Percentiles rank a stretch among this genome's conserved stretches.
phyloP scores from a whole-genome alignment of 1,140 invertebrate genomes.

The Drosophila kohkoa region DNA sequence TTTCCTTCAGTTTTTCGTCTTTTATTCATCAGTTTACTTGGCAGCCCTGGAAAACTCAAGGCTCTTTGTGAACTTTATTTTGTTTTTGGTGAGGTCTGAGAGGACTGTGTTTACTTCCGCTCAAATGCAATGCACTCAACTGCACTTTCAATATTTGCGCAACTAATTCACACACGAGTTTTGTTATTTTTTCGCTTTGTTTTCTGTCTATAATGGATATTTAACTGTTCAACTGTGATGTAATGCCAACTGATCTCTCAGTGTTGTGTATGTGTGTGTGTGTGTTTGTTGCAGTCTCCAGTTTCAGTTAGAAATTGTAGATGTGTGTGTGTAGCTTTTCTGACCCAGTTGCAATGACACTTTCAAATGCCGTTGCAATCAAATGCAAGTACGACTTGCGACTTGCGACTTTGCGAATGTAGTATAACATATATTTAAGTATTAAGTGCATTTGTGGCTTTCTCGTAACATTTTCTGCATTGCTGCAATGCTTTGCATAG shows the following conservation, averaged over 20 bases:
- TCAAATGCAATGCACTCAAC: slow-evolving; percentile 49
- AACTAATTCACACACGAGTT: slow-evolving; percentile 66
- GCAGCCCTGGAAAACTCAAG: slow-evolving; percentile 8
- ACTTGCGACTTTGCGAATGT: background rate
- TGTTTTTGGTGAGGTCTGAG: background rate
- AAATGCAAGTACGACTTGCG: slow-evolving; percentile 51
- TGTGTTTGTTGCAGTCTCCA: slow-evolving; percentile 5
- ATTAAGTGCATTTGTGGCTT: slow-evolving; percentile 71
- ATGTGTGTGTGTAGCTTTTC: slow-evolving; percentile 1
- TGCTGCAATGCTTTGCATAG: slow-evolving; percentile 75
- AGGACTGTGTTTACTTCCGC: slow-evolving; percentile 49
- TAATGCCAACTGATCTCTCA: slow-evolving; percentile 29
- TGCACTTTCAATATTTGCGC: slow-evolving; percentile 69
- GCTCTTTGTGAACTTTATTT: slow-evolving; percentile 1
- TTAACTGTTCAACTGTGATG: slow-evolving; percentile 66
- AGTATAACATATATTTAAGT: slow-evolving; percentile 43
- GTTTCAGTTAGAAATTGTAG: slow-evolving; percentile 16
- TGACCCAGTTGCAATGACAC: slow-evolving; percentile 74
- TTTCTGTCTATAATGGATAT: slow-evolving; percentile 41
- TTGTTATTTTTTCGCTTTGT: slow-evolving; percentile 26
- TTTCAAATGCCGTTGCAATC: slow-evolving; percentile 68
- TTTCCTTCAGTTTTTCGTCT: too few relatives aligned
- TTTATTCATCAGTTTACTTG: background rate
- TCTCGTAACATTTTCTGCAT: slow-evolving; percentile 73
- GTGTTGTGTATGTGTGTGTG: background rate